Conservation (phyloP, 2,797 vertebrate species). For the Leucoraja ocellata region DNA sequence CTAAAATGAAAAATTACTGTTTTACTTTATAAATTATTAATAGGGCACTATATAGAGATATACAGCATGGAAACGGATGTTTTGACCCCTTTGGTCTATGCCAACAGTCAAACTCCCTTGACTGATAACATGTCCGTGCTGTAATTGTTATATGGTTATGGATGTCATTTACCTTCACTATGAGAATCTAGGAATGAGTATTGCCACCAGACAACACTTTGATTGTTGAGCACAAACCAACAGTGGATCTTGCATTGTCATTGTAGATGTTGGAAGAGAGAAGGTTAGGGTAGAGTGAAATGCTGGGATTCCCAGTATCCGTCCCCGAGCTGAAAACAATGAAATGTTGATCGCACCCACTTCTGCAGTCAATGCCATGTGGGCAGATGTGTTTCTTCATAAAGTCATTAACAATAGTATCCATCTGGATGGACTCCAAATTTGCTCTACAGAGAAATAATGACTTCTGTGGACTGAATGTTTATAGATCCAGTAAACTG, state of each 20-base stretch:
- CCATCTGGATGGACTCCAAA: too few species aligned
- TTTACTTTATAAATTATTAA: background rate
- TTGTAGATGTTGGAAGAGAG: background rate
- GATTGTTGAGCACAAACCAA: too few species aligned
- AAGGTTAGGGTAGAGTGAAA: background rate
- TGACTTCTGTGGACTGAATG: background rate
- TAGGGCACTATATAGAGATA: background rate
- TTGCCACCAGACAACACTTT: background rate
- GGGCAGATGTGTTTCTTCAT: background rate
- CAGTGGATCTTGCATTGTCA: background rate
- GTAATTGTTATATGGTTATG: too few species aligned
- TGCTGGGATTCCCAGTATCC: background rate
- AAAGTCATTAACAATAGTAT: background rate
- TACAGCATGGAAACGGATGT: too few species aligned
- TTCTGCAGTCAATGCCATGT: background rate
- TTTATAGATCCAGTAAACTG: background rate
- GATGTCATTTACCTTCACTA: background rate
- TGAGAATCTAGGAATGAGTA: background rate
- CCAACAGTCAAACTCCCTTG: too few species aligned
- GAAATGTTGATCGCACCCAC: background rate
- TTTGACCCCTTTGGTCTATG: too few species aligned
- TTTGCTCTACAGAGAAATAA: background rate
- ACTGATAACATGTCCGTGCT: background rate
- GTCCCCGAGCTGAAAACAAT: background rate
- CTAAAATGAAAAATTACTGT: background rate